Evolutionary conservation across 2,113 vertebrate species (phyloP).

Genomic region (Pseudopodoces humilis): DNA sequence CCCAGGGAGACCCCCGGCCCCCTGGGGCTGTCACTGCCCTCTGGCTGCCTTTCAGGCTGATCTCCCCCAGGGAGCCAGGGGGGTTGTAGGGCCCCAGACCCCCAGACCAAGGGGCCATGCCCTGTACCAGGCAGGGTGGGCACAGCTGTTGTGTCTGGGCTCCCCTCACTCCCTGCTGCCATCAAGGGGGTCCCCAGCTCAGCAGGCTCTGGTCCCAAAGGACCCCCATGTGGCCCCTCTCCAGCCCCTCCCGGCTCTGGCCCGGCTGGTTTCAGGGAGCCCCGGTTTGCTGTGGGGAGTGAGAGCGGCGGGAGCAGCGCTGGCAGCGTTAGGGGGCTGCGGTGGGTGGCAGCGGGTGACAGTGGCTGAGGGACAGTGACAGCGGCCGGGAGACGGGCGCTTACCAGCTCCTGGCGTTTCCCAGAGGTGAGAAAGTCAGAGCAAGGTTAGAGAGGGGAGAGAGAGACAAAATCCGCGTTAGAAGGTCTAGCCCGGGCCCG

Average conservation of each 20-base stretch:
- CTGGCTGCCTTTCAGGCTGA: not conserved
- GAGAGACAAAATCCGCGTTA: conserved; percentile 33
- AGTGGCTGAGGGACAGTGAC: not conserved
- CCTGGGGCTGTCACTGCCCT: not conserved
- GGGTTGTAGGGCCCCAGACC: rapidly evolving
- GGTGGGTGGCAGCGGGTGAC: not conserved
- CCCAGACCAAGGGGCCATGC: not conserved
- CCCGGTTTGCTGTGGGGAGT: not conserved
- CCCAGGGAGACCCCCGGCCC: not conserved
- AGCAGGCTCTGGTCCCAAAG: not conserved
- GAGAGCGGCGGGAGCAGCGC: not conserved
- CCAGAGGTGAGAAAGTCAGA: conserved; percentile 50
- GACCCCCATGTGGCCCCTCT: rapidly evolving
- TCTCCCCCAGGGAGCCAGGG: not conserved
- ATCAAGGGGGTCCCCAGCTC: not conserved
- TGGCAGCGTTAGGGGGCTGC: not conserved
- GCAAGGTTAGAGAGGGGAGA: conserved; percentile 36
- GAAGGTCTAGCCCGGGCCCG: not conserved
- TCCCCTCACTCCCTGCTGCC: not conserved
- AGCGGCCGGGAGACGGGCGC: not conserved
- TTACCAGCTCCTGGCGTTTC: conserved; percentile 52
- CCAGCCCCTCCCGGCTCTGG: not conserved
- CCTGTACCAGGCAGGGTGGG: not conserved
- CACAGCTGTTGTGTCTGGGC: not conserved
- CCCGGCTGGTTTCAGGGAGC: not conserved